A percentile compares a stretch with the other conserved stretches of the same genome.
These are phyloP conservation scores for Suillia variegata DNA, from an alignment of 2,888 invertebrate species.

Conservation along the genomic window DNA sequence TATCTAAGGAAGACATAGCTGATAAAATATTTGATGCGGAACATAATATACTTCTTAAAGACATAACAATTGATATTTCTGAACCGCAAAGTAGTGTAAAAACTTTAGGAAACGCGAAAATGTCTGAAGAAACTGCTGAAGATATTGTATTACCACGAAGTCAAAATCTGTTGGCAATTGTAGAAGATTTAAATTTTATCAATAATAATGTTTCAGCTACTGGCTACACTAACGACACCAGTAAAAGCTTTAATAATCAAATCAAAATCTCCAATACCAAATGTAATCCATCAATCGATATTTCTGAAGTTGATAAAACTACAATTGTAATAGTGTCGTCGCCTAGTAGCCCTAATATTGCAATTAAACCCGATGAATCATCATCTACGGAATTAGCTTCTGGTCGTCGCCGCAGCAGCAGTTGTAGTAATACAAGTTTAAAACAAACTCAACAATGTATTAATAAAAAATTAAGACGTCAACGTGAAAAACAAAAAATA, in stretches of 20 bases:
- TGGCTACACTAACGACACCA: too few species aligned
- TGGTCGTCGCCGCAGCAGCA: slow-evolving; percentile 36
- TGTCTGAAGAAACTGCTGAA: neutral
- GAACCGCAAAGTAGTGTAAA: too few species aligned
- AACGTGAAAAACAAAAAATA: slow-evolving; percentile 23
- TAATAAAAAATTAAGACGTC: slow-evolving; percentile 36
- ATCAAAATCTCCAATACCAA: too few species aligned
- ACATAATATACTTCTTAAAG: neutral
- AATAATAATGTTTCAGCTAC: neutral
- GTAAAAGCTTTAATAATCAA: too few species aligned
- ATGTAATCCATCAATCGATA: too few species aligned
- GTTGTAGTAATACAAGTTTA: slow-evolving; percentile 39
- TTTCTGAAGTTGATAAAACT: too few species aligned
- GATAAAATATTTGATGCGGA: too few species aligned
- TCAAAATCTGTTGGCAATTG: slow-evolving; percentile 9
- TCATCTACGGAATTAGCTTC: neutral
- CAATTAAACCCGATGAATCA: neutral
- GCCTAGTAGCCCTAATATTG: neutral
- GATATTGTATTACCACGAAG: neutral
- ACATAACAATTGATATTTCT: slow-evolving; percentile 8
- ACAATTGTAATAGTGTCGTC: neutral
- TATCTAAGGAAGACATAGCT: too few species aligned
- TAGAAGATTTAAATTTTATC: neutral
- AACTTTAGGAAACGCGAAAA: too few species aligned
- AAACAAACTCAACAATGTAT: slow-evolving; percentile 38